Conservation (phyloP, 2,113 vertebrate genomes). For the Phyllopteryx taeniolatus region DNA sequence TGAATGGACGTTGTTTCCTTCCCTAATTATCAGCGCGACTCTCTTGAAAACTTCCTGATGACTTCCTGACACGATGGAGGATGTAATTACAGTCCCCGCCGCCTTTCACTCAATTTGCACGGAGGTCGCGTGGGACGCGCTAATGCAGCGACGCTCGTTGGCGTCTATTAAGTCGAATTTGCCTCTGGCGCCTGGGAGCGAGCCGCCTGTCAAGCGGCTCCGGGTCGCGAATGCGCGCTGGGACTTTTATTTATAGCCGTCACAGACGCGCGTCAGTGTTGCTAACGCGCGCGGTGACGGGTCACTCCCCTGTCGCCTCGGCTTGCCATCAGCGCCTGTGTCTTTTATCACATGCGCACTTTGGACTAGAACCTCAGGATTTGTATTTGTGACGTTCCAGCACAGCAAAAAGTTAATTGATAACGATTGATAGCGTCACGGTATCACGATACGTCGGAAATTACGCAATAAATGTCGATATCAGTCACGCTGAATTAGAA, state of each 20-base stretch:
- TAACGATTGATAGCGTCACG: too few relatives aligned
- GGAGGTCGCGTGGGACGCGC: constrained; percentile 39
- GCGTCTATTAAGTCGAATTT: constrained; percentile 30
- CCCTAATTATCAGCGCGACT: neutral
- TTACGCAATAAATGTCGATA: too few relatives aligned
- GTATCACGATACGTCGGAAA: too few relatives aligned
- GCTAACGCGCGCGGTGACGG: constrained; percentile 35
- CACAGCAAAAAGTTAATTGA: neutral
- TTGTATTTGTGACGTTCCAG: neutral
- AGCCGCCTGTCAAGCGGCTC: constrained; percentile 19
- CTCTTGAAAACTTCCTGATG: constrained; percentile 2
- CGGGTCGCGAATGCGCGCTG: neutral
- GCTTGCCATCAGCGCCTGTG: constrained; percentile 28
- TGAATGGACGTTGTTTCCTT: neutral
- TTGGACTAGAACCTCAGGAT: neutral
- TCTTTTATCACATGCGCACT: neutral
- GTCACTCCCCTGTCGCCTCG: constrained; percentile 36
- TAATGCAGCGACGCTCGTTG: constrained; percentile 25
- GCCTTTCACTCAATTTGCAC: constrained; percentile 4
- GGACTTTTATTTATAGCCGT: constrained; percentile 42
- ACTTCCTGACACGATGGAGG: constrained; percentile 18
- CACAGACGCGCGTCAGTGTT: constrained; percentile 15
- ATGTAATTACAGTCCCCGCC: constrained; percentile 21
- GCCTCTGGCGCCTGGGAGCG: constrained; percentile 29
- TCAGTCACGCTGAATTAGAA: too few relatives aligned